Evolutionary conservation across 2,888 invertebrate species (phyloP), one percentile per base, ranked within the genome.

Genomic region (Amblyteles armatorius): DNA sequence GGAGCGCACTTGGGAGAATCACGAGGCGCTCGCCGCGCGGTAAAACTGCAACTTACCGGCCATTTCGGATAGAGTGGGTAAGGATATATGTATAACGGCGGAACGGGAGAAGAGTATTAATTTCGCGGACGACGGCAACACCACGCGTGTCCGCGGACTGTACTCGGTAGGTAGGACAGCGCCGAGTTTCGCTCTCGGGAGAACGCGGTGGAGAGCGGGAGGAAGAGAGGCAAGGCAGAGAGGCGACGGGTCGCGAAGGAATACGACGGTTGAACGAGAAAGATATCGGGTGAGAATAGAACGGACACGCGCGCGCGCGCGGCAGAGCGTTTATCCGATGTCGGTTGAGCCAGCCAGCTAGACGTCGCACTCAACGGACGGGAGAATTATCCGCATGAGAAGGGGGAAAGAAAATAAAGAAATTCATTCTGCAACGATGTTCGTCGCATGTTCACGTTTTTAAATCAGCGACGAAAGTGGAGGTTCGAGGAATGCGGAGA

Each of bases 31-130:
- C 83, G 82, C 63, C 82, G 82, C 87, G 87, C 73, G 83, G 81
- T 84, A 85, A 77, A 48, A 83, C 81, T 83, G 84, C 90, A 91
- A 91, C 91, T 91, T 91, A 91, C 91, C 91, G 91, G 91, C 91
- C 91, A 91, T 91, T 89, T 91, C 91, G 88, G 87, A 88, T 87
- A 84, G 86, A 77, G 68, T 74, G 67, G 36, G 13, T 67, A 55
- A 50, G 52, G 33, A 48, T 16, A 48, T 48, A 48, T 50, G 50
- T 33, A 16, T 22, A 83, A 69, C 63, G 29, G 63, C 13, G 63
- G 63, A 33, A 63, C 63, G 63, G n/a, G 63, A 63, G 63, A 16
- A 60, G 60, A 60, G 22, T 60, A 63, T 63, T 63, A 63, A 63
- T 63, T 63, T 63, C 77, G 67, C 50, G 40, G n/a, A 40, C 67